phyloP scores from a whole-genome alignment of 23 tunicate genomes.

The Ciona savignyi region DNA sequence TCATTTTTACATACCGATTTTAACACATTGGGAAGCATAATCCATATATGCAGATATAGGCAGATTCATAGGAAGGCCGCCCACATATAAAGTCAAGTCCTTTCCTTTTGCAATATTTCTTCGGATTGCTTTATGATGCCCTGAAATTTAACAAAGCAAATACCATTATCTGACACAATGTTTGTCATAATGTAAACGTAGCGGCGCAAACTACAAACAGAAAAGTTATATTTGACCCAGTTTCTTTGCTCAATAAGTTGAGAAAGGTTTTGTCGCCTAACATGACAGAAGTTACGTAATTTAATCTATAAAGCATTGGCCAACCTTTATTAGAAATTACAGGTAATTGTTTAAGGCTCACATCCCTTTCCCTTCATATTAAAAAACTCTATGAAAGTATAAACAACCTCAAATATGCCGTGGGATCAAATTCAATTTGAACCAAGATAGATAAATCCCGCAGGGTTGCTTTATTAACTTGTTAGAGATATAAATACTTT shows the following conservation, averaged over 20 bases:
- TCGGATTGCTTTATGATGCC: constrained; percentile 86
- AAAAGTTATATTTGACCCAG: constrained; percentile 77
- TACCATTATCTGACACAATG: background rate
- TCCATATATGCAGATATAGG: constrained; percentile 11
- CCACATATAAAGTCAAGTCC: constrained; percentile 75
- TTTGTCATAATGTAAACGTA: background rate
- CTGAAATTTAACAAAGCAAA: constrained; percentile 15
- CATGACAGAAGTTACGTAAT: no score
- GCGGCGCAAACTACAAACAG: background rate
- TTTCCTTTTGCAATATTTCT: constrained; percentile 59
- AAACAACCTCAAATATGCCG: background rate
- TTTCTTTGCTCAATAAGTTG: no score
- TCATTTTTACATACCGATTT: constrained; percentile 12
- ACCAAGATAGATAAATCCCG: background rate
- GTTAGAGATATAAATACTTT: no score
- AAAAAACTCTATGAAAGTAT: no score
- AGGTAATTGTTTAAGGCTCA: no score
- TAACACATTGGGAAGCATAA: constrained; percentile 44
- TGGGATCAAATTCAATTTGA: background rate
- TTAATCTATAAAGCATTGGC: no score
- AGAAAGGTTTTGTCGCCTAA: no score
- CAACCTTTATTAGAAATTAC: no score
- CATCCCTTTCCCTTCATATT: no score
- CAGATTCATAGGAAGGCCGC: constrained; percentile 48
- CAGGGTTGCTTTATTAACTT: no score